Conservation (phyloP, 2,888 invertebrate species). For the Tenthredo distinguenda region DNA sequence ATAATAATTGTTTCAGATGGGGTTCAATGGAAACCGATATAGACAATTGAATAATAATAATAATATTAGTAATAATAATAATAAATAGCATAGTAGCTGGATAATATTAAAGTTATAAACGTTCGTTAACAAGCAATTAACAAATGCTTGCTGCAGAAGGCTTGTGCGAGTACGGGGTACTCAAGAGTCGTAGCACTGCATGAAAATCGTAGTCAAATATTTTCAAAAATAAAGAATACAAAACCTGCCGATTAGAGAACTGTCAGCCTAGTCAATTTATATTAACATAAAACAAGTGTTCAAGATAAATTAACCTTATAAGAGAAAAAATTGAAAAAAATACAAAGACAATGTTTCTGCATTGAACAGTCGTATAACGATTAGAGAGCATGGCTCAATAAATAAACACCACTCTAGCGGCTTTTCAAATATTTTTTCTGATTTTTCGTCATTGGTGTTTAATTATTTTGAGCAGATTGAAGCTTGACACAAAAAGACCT, state of each 20-base stretch:
- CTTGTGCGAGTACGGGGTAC: constrained; percentile 62
- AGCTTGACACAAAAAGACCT: background rate
- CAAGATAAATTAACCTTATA: constrained; percentile 35
- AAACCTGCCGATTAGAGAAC: constrained; percentile 46
- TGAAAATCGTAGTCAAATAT: constrained; percentile 63
- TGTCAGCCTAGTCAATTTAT: constrained; percentile 49
- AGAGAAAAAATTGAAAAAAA: constrained; percentile 9
- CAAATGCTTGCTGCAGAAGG: constrained; percentile 66
- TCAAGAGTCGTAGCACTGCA: constrained; percentile 50
- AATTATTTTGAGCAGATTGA: background rate
- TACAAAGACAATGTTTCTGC: background rate
- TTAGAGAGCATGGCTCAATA: constrained; percentile 46
- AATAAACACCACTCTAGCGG: constrained; percentile 22
- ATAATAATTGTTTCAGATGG: constrained; percentile 45
- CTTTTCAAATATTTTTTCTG: background rate
- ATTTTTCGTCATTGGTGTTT: background rate
- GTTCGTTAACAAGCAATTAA: constrained; percentile 67
- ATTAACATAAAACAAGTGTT: constrained; percentile 41
- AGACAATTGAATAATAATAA: constrained; percentile 50
- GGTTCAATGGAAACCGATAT: constrained; percentile 35
- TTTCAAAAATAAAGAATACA: constrained; percentile 53
- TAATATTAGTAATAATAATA: constrained; percentile 56
- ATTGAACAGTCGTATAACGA: constrained; percentile 45
- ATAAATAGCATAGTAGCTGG: constrained; percentile 68
- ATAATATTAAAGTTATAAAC: constrained; percentile 64